Base-by-base conservation (phyloP, 2,888 invertebrate species). In the Mellilla xanthometata region DNA sequence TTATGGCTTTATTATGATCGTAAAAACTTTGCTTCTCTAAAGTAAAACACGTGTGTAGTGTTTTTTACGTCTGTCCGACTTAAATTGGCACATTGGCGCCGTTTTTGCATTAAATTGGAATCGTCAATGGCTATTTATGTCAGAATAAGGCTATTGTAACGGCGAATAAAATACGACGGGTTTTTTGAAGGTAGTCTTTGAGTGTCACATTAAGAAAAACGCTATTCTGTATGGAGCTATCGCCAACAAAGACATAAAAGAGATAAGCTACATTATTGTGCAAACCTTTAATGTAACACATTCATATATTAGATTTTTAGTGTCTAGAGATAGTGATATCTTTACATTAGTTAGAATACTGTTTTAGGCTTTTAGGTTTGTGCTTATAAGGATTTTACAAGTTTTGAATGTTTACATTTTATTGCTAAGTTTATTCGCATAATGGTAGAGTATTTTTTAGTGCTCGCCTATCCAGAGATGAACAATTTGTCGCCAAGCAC, bases 121-220 rank as follows among this genome's bases (percentile, higher is more conserved):
- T 62, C 62, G 55, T 61, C 42, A 52, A 60, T 54, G 40, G 28
- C 54, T 52, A 76, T 72, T 80, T 74, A 66, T 67, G 77, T 76
- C 58, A 40, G 48, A 62, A 73, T 76, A 69, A 72, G 73, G 61
- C 53, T 64, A 69, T 36, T 28, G 73, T 69, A 66, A 70, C 57
- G 52, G 55, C 39, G 54, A 67, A 74, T 71, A 72, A 75, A 75
- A 63, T 39, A 60, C 43, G 52, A 57, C 38, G 34, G 41, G 66
- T 51, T 76, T 5, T 78, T 78, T 74, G 74, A 8, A 72, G 62
- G 54, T 38, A 41, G 36, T 47, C 41, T 28, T 33, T 15, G 31
- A 12, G 28, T 33, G 56, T 57, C 58, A 62, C 58, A 71, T 71
- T 68, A 67, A 63, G 54, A 58, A 47, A 59, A 54, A 38, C 52